Percentiles rank a stretch among this genome's conserved stretches.
Conservation (phyloP, 64 coral and sea anemone species). For the Dendrophyllia cribrosa region DNA sequence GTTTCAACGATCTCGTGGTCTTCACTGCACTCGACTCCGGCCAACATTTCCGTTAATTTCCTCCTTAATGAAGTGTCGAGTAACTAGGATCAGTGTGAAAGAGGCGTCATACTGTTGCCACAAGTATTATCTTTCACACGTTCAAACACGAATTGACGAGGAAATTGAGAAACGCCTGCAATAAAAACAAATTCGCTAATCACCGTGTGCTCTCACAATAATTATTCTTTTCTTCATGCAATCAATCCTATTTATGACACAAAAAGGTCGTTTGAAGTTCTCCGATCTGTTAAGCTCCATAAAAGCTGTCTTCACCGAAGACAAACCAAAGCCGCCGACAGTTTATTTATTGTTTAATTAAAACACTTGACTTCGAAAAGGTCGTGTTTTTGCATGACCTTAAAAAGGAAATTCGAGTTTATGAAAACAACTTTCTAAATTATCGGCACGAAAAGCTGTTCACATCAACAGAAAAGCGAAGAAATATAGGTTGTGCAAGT, state of each 20-base stretch:
- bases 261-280: slow-evolving; percentile 36
- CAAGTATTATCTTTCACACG: slow-evolving; percentile 20
- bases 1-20: too few relatives aligned
- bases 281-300: slow-evolving; percentile 54
- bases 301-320: slow-evolving; percentile 43
- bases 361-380: slow-evolving; percentile 59
- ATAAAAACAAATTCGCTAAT: slow-evolving; percentile 45
- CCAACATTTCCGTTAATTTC: neutral
- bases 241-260: slow-evolving; percentile 45
- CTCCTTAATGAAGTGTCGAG: slow-evolving; percentile 6
- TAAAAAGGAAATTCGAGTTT: slow-evolving; percentile 29
- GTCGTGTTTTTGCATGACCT: slow-evolving; percentile 43
- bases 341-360: slow-evolving; percentile 64
- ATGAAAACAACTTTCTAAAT: slow-evolving; percentile 40
- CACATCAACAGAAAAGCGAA: slow-evolving; percentile 14
- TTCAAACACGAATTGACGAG: slow-evolving; percentile 2
- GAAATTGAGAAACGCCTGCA: slow-evolving; percentile 8
- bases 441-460: slow-evolving; percentile 47
- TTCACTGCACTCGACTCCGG: too few relatives aligned
- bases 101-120: neutral
- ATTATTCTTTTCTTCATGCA: neutral
- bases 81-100: slow-evolving; percentile 10
- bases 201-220: slow-evolving; percentile 6
- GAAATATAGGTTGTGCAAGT: neutral
- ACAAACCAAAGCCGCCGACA: slow-evolving; percentile 50